Evolutionary conservation across 2,888 invertebrate genomes (phyloP), one percentile per base, ranked within the genome.

Genomic region (Tenthredo mesomela): DNA sequence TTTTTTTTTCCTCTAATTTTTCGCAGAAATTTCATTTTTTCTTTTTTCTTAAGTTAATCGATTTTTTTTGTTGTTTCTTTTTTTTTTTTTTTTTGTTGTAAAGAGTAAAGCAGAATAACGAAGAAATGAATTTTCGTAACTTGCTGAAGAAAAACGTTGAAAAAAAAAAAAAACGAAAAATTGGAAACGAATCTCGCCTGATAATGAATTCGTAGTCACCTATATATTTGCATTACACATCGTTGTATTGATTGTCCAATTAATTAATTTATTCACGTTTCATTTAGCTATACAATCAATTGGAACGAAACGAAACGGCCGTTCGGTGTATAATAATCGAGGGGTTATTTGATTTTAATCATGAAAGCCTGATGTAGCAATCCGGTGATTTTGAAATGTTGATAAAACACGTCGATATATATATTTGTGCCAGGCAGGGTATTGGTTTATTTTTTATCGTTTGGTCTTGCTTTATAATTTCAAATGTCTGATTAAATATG

Each of bases 111-210:
- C 9, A 29, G 6, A 18, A 37, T 33, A 12, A 70, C 33, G n/a
- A 70, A n/a, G 33, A 7, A 33, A 33, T 67, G 33, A 33, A 18
- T 10, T 43, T 73, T 25, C 25, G 21, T 43, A 73, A 43, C 2
- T 29, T 21, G 40, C 40, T 2, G 21, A 43, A 18, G 25, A 70
- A 43, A 43, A 40, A 10, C 7, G 21, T 2, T 37, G 9, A 21
- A 37, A 0, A 37, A 12, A 29, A 73, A 21, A 29, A 21, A 15
- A 3, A 21, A 18, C 25, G 43, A 1, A 43, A 43, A 73, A 43
- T 21, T 43, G 40, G 43, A 73, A 73, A 73, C 71, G 71, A 73
- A 73, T 73, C 43, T 73, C 71, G 10, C 43, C 21, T 43, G 9
- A 43, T 43, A 7, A 43, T 67, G 67, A 33, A 33, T 67, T 43